These are phyloP conservation scores for Maccullochella peelii DNA, from an alignment of 2,113 vertebrate species.

Conservation along the genomic window DNA sequence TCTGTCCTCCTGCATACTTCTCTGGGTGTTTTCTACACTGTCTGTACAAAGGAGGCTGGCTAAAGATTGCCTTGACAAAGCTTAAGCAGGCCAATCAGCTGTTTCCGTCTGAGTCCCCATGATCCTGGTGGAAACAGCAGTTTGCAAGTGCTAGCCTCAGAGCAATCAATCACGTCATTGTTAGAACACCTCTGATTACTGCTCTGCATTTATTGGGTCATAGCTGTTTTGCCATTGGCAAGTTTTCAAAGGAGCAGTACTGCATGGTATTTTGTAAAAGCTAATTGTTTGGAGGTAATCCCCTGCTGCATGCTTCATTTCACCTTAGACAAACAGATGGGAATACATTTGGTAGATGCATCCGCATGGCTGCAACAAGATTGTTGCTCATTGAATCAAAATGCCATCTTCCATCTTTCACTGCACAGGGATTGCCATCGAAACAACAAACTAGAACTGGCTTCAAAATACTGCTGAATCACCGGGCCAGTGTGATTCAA, in stretches of 20 bases:
- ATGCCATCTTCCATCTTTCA: constrained; percentile 52
- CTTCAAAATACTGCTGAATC: constrained; percentile 75
- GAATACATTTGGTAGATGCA: constrained; percentile 57
- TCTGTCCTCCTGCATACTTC: constrained; percentile 56
- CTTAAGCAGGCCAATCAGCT: constrained; percentile 58
- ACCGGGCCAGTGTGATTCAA: constrained; percentile 45
- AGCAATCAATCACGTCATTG: constrained; percentile 58
- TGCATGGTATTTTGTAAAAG: constrained; percentile 45
- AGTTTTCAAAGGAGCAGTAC: constrained; percentile 46
- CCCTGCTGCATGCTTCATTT: constrained; percentile 52
- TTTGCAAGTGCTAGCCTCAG: constrained; percentile 48
- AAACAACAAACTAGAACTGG: constrained; percentile 28
- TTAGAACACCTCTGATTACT: constrained; percentile 58
- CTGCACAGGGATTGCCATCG: constrained; percentile 47
- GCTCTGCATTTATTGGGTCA: constrained; percentile 40
- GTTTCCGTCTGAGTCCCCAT: constrained; percentile 61
- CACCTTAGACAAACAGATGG: constrained; percentile 61
- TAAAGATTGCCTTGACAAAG: constrained; percentile 67
- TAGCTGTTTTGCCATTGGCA: constrained; percentile 36
- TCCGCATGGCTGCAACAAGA: constrained; percentile 49
- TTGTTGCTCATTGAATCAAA: constrained; percentile 60
- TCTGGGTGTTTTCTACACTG: constrained; percentile 51
- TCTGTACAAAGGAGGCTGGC: constrained; percentile 44
- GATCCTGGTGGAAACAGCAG: constrained; percentile 39
- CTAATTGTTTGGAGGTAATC: constrained; percentile 71